Evolutionary conservation across 2,113 vertebrate genomes (phyloP).

Genomic region (Reinhardtius hippoglossoides): DNA sequence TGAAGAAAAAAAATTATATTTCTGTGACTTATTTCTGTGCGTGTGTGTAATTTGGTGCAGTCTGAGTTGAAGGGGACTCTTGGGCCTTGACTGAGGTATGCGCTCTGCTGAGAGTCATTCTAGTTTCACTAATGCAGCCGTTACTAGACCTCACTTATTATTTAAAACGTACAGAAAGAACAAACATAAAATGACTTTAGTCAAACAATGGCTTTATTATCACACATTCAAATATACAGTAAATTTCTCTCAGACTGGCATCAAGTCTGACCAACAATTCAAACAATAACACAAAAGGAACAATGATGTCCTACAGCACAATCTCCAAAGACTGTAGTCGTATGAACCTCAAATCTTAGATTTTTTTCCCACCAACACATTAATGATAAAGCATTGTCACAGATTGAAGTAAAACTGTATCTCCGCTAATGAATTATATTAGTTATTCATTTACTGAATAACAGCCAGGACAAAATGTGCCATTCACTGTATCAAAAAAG

Average conservation of each 20-base stretch:
- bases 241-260: not conserved
- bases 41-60: too few relatives aligned
- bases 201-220: slow-evolving; percentile 46
- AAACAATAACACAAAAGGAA: not conserved
- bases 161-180: not conserved
- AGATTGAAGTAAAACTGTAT: not conserved
- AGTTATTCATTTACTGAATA: not conserved
- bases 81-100: too few relatives aligned
- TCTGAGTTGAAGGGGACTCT: too few relatives aligned
- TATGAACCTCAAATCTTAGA: not conserved
- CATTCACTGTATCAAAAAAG: not conserved
- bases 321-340: not conserved
- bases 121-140: too few relatives aligned
- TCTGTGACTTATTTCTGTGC: too few relatives aligned
- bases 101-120: too few relatives aligned
- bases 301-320: not conserved
- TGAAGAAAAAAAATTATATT: too few relatives aligned
- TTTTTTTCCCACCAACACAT: not conserved
- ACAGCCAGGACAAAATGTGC: not conserved
- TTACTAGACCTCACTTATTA: not conserved
- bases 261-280: not conserved
- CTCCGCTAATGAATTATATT: not conserved
- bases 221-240: slow-evolving; percentile 21
- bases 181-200: not conserved
- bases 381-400: not conserved